Percentiles rank a stretch among this genome's conserved stretches.
Evolutionary conservation across 2,797 vertebrate genomes (phyloP).

Genomic region (Sciaenops ocellatus): DNA sequence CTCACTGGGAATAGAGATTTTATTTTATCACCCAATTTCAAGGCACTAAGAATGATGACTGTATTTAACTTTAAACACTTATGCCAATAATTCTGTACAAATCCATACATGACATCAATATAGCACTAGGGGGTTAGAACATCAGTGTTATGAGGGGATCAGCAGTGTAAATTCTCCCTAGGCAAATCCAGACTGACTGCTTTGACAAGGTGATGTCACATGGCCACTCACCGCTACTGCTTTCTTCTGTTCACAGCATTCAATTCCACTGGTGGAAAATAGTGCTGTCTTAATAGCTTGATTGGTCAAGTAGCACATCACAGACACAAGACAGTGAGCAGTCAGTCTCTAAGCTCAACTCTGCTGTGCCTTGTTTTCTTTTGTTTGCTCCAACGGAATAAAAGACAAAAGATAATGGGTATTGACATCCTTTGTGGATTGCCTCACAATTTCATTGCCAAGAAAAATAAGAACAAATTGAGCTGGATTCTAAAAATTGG

Average conservation of each 20-base stretch:
- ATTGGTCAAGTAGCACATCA: slow-evolving; percentile 69
- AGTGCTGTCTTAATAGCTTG: slow-evolving; percentile 56
- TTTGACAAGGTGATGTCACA: slow-evolving; percentile 67
- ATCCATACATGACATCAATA: slow-evolving; percentile 18
- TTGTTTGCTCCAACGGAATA: slow-evolving; percentile 57
- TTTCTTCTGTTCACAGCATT: slow-evolving; percentile 38
- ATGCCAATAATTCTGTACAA: slow-evolving; percentile 8
- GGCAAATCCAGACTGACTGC: slow-evolving; percentile 53
- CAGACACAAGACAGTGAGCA: slow-evolving; percentile 49
- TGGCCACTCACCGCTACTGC: slow-evolving; percentile 33
- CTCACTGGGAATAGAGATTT: slow-evolving; percentile 11
- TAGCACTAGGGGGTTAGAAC: slow-evolving; percentile 3
- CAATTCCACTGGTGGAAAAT: slow-evolving; percentile 52
- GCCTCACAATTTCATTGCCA: slow-evolving; percentile 61
- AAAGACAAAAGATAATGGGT: slow-evolving; percentile 67
- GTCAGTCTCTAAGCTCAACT: slow-evolving; percentile 41
- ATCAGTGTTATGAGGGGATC: slow-evolving; percentile 26
- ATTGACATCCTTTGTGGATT: slow-evolving; percentile 64
- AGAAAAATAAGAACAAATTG: slow-evolving; percentile 66
- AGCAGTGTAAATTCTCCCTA: slow-evolving; percentile 52
- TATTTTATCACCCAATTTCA: slow-evolving; percentile 8
- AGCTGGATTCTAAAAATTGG: slow-evolving; percentile 50
- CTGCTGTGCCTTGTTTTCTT: slow-evolving; percentile 47
- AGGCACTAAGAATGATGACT: slow-evolving; percentile 15
- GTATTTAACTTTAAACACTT: slow-evolving; percentile 30